A percentile compares a stretch with the other conserved stretches of the same genome.
phyloP scores from a whole-genome alignment of 2,888 invertebrate genomes.

The Drosophila crucigera region DNA sequence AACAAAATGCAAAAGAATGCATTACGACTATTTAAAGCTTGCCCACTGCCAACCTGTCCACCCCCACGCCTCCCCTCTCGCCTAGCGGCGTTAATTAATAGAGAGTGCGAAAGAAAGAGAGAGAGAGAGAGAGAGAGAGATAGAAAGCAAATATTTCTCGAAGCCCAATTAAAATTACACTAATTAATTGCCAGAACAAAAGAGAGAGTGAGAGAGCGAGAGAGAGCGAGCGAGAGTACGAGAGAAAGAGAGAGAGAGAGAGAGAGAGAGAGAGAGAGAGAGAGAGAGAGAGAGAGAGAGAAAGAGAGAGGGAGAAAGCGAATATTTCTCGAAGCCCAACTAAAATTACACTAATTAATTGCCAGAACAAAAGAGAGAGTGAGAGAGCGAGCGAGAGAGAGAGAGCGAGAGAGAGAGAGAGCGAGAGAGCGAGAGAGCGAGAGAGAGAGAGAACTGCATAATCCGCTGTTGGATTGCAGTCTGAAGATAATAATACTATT shows the following conservation, averaged over 20 bases:
- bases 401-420: neutral
- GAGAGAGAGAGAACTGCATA: slow-evolving; percentile 1
- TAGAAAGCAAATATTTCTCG: neutral
- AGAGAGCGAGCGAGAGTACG: too few species aligned
- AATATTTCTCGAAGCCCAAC: slow-evolving; percentile 11
- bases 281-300: neutral
- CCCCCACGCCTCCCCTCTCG: neutral
- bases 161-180: slow-evolving; percentile 14
- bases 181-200: slow-evolving; percentile 9
- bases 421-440: neutral
- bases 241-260: neutral
- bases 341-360: slow-evolving; percentile 13
- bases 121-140: too few species aligned
- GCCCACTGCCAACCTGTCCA: neutral
- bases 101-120: neutral
- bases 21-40: slow-evolving; percentile 15
- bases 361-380: neutral
- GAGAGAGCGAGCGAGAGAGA: too few species aligned
- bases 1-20: slow-evolving; percentile 24
- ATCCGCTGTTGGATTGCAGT: slow-evolving; percentile 17
- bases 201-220: neutral
- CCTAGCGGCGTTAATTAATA: slow-evolving; percentile 17
- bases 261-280: neutral
- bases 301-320: neutral
- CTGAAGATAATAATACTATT: slow-evolving; percentile 33